Percentiles rank a stretch among this genome's conserved stretches.
Conservation (phyloP, 2,113 vertebrate genomes). For the Salvator merianae region DNA sequence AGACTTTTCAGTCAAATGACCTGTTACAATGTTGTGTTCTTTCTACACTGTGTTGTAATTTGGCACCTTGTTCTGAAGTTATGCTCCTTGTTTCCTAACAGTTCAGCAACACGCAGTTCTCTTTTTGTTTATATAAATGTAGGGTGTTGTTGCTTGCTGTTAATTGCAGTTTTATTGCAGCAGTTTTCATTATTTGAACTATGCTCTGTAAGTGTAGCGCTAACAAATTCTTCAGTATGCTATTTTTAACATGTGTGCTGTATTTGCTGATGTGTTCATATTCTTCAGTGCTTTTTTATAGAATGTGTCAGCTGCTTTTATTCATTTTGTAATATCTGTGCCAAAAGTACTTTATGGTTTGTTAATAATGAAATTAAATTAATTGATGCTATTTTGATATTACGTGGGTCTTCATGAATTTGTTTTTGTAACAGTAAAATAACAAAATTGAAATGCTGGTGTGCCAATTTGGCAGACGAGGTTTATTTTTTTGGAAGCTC, state of each 20-base stretch:
- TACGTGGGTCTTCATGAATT: constrained; percentile 20
- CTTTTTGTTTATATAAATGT: constrained; percentile 35
- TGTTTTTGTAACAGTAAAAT: constrained; percentile 43
- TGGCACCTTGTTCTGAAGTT: background rate
- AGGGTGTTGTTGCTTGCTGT: constrained; percentile 27
- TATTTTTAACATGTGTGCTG: constrained; percentile 1
- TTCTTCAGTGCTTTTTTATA: constrained; percentile 17
- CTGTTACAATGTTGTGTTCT: background rate
- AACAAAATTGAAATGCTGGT: background rate
- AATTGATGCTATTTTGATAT: constrained; percentile 27
- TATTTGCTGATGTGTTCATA: constrained; percentile 31
- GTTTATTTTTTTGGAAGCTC: constrained; percentile 28
- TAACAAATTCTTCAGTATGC: background rate
- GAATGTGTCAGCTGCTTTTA: constrained; percentile 27
- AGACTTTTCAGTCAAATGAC: background rate
- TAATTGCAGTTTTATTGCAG: constrained; percentile 35
- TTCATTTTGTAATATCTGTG: constrained; percentile 30
- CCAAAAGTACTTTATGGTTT: constrained; percentile 31
- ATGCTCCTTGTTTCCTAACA: constrained; percentile 24
- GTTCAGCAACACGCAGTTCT: constrained; percentile 19
- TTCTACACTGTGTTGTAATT: constrained; percentile 9
- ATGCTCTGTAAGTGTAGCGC: constrained; percentile 29
- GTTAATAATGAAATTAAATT: constrained; percentile 19
- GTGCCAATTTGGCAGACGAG: constrained; percentile 9
- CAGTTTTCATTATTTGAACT: constrained; percentile 29